Percentiles rank a stretch among this genome's conserved stretches.
Conservation (phyloP, 2,113 vertebrate genomes). For the Zosterops lateralis region DNA sequence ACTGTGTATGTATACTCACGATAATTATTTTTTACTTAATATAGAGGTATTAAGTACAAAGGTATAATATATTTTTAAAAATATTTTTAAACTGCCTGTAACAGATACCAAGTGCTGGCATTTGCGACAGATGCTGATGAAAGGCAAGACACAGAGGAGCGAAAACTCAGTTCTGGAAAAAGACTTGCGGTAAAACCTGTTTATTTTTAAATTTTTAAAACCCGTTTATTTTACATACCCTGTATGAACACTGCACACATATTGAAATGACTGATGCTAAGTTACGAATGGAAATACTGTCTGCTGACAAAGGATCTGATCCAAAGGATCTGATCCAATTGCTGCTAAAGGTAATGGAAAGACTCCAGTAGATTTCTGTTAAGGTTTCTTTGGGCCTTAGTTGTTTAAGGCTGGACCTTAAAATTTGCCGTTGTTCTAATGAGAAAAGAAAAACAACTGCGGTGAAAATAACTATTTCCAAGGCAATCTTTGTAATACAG, state of each 20-base stretch:
- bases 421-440: not conserved
- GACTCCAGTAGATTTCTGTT: not conserved
- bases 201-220: constrained; percentile 56
- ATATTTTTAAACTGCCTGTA: not conserved
- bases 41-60: not conserved
- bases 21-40: not conserved
- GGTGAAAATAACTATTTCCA: not conserved
- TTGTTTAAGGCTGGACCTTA: not conserved
- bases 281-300: not conserved
- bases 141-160: constrained; percentile 83
- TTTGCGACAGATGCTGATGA: constrained; percentile 92
- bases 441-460: not conserved
- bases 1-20: not conserved
- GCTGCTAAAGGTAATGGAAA: not conserved
- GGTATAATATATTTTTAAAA: not conserved
- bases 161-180: constrained; percentile 86
- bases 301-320: not conserved
- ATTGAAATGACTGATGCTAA: not conserved
- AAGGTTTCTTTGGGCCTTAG: not conserved
- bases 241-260: not conserved
- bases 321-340: not conserved
- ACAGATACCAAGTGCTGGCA: constrained; percentile 92
- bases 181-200: constrained; percentile 77
- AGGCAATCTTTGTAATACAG: not conserved
- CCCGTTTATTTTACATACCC: not conserved